These are phyloP conservation scores for Rambutsinella grinnellia DNA, from an alignment of 2,888 invertebrate genomes.

Conservation along the genomic window DNA sequence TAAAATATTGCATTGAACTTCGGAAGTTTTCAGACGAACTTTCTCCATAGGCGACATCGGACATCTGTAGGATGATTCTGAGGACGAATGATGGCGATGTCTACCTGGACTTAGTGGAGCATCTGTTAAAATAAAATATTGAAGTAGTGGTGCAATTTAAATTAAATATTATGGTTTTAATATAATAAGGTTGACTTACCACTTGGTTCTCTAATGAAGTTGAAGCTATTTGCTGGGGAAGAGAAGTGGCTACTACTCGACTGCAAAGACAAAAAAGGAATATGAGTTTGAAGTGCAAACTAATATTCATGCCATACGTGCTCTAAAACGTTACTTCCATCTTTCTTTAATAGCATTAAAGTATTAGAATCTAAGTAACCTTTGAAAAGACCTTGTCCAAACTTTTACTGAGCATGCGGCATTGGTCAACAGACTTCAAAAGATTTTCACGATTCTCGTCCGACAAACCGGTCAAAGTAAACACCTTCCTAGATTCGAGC, in stretches of 20 bases:
- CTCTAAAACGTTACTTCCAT: too few species aligned
- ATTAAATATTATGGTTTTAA: too few species aligned
- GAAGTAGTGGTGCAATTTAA: too few species aligned
- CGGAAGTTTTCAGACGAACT: slow-evolving; percentile 21
- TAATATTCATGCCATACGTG: too few species aligned
- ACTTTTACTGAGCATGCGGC: slow-evolving; percentile 41
- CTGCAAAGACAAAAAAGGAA: slow-evolving; percentile 12
- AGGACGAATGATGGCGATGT: too few species aligned
- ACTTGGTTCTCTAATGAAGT: too few species aligned
- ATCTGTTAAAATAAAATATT: too few species aligned
- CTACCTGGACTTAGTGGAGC: too few species aligned
- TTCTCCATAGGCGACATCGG: slow-evolving; percentile 7
- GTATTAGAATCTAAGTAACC: not conserved
- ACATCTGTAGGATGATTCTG: not conserved
- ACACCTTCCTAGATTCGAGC: slow-evolving; percentile 49
- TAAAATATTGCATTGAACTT: slow-evolving; percentile 37
- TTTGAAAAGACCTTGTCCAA: slow-evolving; percentile 36
- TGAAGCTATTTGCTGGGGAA: too few species aligned
- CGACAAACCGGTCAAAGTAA: slow-evolving; percentile 41
- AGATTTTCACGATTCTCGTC: slow-evolving; percentile 50
- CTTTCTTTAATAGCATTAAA: not conserved
- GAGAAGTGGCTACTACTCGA: too few species aligned
- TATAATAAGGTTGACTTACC: too few species aligned
- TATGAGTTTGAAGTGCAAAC: not conserved
- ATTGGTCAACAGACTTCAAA: slow-evolving; percentile 42